phyloP scores from a whole-genome alignment of 2,113 vertebrate species.

The Erpornis zantholeuca region DNA sequence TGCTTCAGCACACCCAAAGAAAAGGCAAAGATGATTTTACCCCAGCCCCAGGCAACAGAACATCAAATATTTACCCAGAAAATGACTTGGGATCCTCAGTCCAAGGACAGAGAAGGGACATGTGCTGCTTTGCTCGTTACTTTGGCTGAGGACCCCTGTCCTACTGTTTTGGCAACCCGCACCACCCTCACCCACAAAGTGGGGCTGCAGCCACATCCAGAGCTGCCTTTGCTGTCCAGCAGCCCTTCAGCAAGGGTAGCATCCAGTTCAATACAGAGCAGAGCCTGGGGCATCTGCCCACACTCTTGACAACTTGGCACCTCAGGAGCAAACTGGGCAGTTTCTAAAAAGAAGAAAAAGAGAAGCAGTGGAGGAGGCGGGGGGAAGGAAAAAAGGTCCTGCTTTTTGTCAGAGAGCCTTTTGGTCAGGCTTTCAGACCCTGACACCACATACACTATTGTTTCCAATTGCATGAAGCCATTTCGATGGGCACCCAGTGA shows the following conservation, averaged over 20 bases:
- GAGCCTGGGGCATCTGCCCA: neutral
- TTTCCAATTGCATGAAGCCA: constrained; percentile 2
- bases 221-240: neutral
- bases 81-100: neutral
- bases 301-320: neutral
- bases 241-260: neutral
- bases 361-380: neutral
- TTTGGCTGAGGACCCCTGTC: neutral
- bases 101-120: neutral
- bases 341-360: neutral
- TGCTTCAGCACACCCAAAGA: neutral
- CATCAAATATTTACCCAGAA: constrained; percentile 19
- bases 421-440: neutral
- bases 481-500: neutral
- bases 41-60: neutral
- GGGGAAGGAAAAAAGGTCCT: neutral
- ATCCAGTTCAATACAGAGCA: neutral
- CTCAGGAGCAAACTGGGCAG: neutral
- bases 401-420: neutral
- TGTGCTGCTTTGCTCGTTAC: neutral
- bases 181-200: neutral
- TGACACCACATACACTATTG: neutral
- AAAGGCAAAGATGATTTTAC: constrained; percentile 5
- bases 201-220: neutral
- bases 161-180: neutral